Base-by-base conservation (phyloP, 2,888 invertebrate genomes). In the Apantesis nais region DNA sequence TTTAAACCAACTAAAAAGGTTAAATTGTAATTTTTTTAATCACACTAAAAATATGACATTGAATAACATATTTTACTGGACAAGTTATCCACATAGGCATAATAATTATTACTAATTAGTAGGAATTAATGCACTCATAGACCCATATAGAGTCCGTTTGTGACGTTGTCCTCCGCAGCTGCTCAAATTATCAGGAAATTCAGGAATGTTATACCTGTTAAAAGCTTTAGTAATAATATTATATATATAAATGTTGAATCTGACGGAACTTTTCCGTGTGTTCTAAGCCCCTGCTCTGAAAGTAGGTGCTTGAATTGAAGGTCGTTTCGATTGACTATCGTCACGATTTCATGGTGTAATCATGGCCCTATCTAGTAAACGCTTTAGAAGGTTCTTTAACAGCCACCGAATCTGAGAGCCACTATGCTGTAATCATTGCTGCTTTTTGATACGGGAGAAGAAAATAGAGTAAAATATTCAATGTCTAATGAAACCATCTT, bases 321-420 rank as follows among this genome's bases (percentile, higher is more conserved):
- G 81, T 78, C 77, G 67, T 16, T 31, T 16, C 73, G 48, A 71
- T 67, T 71, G 37, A 71, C 74, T 72, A 64, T 71, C 70, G 78
- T 77, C 81, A 81, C 82, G 83, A 82, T 55, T 78, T 58, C 66
- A 74, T 75, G 74, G 78, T 73, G 76, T 79, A 80, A 78, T 78
- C 74, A 67, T 70, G 72, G 66, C 31, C 71, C 58, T 70, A 60
- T 55, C 67, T 71, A 68, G 67, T 72, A 66, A 9, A 68, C 44
- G n/a, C 14, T 73, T 77, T 81, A 79, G 72, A 81, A 80, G 77
- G 80, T 70, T 34, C 52, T 55, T 1, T 58, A 7, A 8, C 2
- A 29, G 58, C 29, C 58, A 58, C 25, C 58, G 58, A 29, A 58
- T 58, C 58, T 58, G 58, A 58, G 25, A 55, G 25, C 25, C 55